These are phyloP conservation scores for Microchirus variegatus DNA, from an alignment of 2,797 vertebrate genomes.

Conservation along the genomic window DNA sequence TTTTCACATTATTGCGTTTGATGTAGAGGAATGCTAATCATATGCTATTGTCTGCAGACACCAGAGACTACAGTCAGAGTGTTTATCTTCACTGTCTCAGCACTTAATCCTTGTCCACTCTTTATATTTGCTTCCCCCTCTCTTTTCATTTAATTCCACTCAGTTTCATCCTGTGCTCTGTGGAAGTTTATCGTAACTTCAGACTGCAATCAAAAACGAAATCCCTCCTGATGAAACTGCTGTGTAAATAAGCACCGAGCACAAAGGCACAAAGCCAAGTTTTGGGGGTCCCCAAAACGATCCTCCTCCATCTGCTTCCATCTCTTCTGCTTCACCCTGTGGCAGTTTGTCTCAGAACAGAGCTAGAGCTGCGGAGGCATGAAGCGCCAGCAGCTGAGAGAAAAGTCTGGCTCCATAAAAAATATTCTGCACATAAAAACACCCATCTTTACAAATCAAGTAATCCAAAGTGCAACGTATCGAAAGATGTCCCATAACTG, in stretches of 20 bases:
- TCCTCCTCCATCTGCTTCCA: background rate
- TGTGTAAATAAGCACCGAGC: too few species aligned
- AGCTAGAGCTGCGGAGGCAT: background rate
- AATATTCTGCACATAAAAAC: slow-evolving; percentile 1
- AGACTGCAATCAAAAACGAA: too few species aligned
- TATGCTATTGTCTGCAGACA: background rate
- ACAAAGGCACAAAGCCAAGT: background rate
- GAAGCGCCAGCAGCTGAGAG: background rate
- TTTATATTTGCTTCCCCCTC: background rate
- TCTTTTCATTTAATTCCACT: slow-evolving; percentile 1
- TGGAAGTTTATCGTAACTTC: too few species aligned
- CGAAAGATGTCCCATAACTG: slow-evolving; percentile 13
- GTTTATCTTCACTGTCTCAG: slow-evolving; percentile 3
- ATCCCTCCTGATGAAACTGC: too few species aligned
- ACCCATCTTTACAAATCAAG: slow-evolving; percentile 14
- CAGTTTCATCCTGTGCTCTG: background rate
- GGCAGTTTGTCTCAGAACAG: background rate
- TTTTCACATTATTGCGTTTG: too few species aligned
- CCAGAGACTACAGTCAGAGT: slow-evolving; percentile 4
- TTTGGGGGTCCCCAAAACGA: too few species aligned
- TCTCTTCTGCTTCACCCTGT: background rate
- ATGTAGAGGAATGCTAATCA: too few species aligned
- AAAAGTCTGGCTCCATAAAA: slow-evolving; percentile 1
- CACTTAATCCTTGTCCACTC: background rate
- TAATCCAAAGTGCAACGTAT: slow-evolving; percentile 33